These are phyloP conservation scores for Archaeoteleia sp. DNA, from an alignment of 2,888 invertebrate genomes.

Conservation along the genomic window DNA sequence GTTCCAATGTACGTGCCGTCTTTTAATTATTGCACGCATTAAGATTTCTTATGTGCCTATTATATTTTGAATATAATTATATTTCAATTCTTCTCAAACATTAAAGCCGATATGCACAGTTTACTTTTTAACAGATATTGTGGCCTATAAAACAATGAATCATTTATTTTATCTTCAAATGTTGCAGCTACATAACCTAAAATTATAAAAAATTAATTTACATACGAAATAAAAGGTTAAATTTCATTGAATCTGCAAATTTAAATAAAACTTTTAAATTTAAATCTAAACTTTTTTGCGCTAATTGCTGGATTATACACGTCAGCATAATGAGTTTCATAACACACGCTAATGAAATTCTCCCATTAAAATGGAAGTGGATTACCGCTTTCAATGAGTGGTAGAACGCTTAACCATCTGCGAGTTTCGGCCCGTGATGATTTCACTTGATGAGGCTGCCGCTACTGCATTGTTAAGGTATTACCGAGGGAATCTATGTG, in stretches of 20 bases:
- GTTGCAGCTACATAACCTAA: no score
- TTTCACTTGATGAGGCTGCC: slow-evolving; percentile 68
- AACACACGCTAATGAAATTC: slow-evolving; percentile 69
- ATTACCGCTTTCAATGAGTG: slow-evolving; percentile 63
- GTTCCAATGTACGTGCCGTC: no score
- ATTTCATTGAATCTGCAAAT: slow-evolving; percentile 1
- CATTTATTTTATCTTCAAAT: no score
- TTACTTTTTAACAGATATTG: no score
- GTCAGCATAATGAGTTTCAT: slow-evolving; percentile 70
- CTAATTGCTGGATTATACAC: slow-evolving; percentile 46
- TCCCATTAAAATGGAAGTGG: slow-evolving; percentile 68
- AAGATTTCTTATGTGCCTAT: no score
- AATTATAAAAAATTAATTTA: no score
- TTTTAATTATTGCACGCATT: no score
- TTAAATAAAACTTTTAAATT: slow-evolving; percentile 4
- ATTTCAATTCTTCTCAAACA: no score
- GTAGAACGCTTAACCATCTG: slow-evolving; percentile 65
- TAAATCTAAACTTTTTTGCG: slow-evolving; percentile 16
- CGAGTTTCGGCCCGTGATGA: slow-evolving; percentile 67
- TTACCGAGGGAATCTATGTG: slow-evolving; percentile 59
- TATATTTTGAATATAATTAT: no score
- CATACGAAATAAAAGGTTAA: no score
- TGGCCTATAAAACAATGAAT: no score
- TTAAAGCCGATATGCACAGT: no score
- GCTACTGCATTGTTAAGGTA: slow-evolving; percentile 63